Evolutionary conservation across 92 coral and sea anemone species (phyloP).

Genomic region (Umimayanthus kanabou): DNA sequence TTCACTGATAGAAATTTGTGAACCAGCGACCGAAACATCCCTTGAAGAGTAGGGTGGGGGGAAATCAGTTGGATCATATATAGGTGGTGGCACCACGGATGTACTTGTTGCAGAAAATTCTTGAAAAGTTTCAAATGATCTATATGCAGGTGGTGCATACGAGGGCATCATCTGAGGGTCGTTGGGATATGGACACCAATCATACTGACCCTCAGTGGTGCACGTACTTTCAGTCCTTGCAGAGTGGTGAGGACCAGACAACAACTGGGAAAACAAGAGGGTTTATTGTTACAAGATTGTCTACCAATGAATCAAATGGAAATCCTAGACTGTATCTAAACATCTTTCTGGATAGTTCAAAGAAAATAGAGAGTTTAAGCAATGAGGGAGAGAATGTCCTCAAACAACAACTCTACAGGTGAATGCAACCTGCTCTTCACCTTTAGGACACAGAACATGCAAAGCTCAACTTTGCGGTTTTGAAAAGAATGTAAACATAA

Average conservation of each 20-base stretch:
- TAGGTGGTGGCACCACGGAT: slow-evolving; percentile 91
- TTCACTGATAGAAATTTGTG: slow-evolving; percentile 55
- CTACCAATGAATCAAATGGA: neutral
- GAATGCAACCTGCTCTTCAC: too few relatives aligned
- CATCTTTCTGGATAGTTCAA: neutral
- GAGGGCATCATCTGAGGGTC: slow-evolving; percentile 83
- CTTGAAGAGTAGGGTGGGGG: slow-evolving; percentile 98
- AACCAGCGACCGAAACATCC: slow-evolving; percentile 81
- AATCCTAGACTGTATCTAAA: neutral
- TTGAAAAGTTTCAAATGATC: slow-evolving; percentile 80
- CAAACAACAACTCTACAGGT: too few relatives aligned
- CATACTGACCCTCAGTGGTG: slow-evolving; percentile 73
- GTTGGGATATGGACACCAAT: slow-evolving; percentile 84
- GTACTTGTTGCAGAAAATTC: slow-evolving; percentile 72
- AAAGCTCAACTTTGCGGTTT: too few relatives aligned
- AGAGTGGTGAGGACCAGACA: slow-evolving; percentile 64
- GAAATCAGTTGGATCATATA: slow-evolving; percentile 94
- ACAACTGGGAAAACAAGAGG: slow-evolving; percentile 42
- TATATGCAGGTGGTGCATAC: slow-evolving; percentile 93
- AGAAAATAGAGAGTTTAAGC: too few relatives aligned
- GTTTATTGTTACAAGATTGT: neutral
- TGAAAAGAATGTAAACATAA: too few relatives aligned
- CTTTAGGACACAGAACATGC: too few relatives aligned
- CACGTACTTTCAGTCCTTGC: slow-evolving; percentile 57
- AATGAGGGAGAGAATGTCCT: too few relatives aligned